Evolutionary conservation across 2,888 invertebrate species (phyloP).

Genomic region (Allacma fusca): DNA sequence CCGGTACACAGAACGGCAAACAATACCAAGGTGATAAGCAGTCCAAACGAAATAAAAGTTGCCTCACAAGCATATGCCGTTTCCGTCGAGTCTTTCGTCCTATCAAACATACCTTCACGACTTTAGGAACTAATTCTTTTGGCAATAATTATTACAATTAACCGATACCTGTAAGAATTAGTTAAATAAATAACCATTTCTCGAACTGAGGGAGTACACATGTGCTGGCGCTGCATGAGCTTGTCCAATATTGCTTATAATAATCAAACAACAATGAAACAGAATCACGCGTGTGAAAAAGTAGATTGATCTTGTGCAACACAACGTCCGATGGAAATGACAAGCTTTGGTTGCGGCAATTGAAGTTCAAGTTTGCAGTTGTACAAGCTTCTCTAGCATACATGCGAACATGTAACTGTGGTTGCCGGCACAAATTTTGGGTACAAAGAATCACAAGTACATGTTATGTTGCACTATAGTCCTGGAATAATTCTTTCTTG

Average conservation of each 20-base stretch:
- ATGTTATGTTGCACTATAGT: too few species aligned
- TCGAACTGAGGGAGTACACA: not conserved
- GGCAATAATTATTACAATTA: too few species aligned
- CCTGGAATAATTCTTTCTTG: too few species aligned
- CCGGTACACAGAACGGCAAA: slow-evolving; percentile 15
- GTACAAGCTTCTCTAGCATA: not conserved
- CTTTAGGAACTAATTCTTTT: too few species aligned
- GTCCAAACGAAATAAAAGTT: slow-evolving; percentile 1
- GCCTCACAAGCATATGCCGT: not conserved
- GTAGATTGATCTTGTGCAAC: not conserved
- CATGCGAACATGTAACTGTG: too few species aligned
- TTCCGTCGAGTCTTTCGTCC: too few species aligned
- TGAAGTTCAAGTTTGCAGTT: not conserved
- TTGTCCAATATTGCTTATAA: not conserved
- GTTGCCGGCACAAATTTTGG: too few species aligned
- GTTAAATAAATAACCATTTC: too few species aligned
- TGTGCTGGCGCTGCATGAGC: not conserved
- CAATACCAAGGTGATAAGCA: not conserved
- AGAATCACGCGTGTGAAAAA: not conserved
- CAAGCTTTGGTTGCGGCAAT: slow-evolving; percentile 1
- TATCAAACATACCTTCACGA: too few species aligned
- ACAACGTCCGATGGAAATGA: not conserved
- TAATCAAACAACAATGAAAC: not conserved
- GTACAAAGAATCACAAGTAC: too few species aligned
- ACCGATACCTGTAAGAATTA: too few species aligned